Base-by-base conservation (phyloP, 1,140 invertebrate species). In the Drosophila parvula region DNA sequence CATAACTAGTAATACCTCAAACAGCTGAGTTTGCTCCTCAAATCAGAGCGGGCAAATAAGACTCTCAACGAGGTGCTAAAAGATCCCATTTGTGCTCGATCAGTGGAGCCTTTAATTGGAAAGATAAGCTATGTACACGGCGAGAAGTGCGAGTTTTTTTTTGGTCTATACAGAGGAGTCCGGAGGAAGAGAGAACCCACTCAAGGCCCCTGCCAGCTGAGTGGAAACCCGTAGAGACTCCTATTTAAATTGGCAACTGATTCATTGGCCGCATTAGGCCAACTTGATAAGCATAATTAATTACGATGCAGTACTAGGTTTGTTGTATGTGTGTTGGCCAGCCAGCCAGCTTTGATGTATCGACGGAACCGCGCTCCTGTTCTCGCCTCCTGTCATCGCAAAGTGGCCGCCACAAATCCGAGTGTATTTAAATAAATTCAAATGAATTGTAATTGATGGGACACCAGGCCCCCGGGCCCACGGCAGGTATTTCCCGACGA, bases 341-440 rank as follows among this genome's bases (percentile, higher is more conserved):
- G 56, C 76, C 64, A 70, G 22, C 32, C 34, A 41, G 60, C 83
- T 88, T 86, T 86, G 83, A 86, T 86, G 80, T 83, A 86, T 86
- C 82, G 82, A 65, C 45, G 43, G 34, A 30, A 28, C 61, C 47
- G 41, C n/a, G 32, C 12, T 30, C 28, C 47, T 38, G 8, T 36
- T 11, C 30, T 5, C 55, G n/a, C 47, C 43, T 53, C 50, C 51
- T 36, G 60, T 62, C 67, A 62, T 34, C 44, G 43, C 48, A 70
- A 78, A 55, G 44, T 53, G 41, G 32, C 47, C 62, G 80, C 70
- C 61, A 48, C 44, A 78, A 73, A 79, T 86, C 79, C 76, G 53
- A 88, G 83, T 86, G 83, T 83, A 86, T 86, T 89, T 86, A 86
- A 86, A 86, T 86, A 86, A 86, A 88, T 86, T 82, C 68, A 88